Percentiles rank a stretch among this genome's conserved stretches.
phyloP scores from a whole-genome alignment of 2,797 vertebrate species.

The Rhinoraja longicauda region DNA sequence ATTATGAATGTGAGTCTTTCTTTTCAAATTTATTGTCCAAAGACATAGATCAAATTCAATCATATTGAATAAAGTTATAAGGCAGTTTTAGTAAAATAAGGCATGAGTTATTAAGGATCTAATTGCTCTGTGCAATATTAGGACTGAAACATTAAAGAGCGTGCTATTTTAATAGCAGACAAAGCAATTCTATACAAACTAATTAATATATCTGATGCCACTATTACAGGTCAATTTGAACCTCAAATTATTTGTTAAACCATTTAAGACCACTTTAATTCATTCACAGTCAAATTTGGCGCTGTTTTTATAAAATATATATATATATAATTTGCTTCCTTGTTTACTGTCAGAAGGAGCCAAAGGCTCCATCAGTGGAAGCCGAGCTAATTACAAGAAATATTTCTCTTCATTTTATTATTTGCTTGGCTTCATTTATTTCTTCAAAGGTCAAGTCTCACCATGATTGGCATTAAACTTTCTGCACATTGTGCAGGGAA shows the following conservation, averaged over 20 bases:
- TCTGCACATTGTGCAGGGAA: not conserved
- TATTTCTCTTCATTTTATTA: slow-evolving; percentile 5
- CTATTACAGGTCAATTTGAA: not conserved
- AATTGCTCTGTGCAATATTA: not conserved
- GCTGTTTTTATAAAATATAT: not conserved
- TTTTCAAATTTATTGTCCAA: not conserved
- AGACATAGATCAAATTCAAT: not conserved
- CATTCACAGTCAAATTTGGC: not conserved
- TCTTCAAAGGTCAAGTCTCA: slow-evolving; percentile 31
- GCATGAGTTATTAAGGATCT: not conserved
- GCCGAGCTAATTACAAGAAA: slow-evolving; percentile 29
- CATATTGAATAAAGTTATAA: not conserved
- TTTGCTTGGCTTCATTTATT: slow-evolving; percentile 36
- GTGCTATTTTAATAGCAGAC: not conserved
- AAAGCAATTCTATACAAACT: not conserved
- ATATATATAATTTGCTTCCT: not conserved
- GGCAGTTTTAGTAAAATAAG: not conserved
- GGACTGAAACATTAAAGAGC: not conserved
- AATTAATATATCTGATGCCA: not conserved
- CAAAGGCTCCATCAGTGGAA: not conserved
- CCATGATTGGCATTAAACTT: slow-evolving; percentile 29
- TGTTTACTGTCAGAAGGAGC: not conserved
- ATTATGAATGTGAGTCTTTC: not conserved
- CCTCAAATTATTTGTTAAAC: not conserved
- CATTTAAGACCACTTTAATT: not conserved